These are phyloP conservation scores for Seriola aureovittata DNA, from an alignment of 2,113 vertebrate species.

Conservation along the genomic window DNA sequence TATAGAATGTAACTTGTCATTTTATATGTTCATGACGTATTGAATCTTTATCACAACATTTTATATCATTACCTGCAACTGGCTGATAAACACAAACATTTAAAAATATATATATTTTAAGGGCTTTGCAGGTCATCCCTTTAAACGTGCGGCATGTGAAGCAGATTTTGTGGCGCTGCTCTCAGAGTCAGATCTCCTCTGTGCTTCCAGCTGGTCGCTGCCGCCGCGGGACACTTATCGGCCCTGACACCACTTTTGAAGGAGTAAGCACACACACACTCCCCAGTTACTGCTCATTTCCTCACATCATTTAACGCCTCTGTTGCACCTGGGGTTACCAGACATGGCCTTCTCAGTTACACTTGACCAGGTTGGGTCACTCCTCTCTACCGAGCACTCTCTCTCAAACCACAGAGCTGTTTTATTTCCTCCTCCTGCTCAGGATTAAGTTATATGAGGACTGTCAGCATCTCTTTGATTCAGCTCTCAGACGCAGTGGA, in stretches of 20 bases:
- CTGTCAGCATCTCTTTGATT: constrained; percentile 80
- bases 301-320: constrained; percentile 70
- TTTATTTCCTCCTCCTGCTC: constrained; percentile 65
- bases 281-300: constrained; percentile 64
- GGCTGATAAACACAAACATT: background rate
- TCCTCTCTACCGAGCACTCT: constrained; percentile 33
- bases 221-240: constrained; percentile 52
- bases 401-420: constrained; percentile 53
- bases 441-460: constrained; percentile 78
- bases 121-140: background rate
- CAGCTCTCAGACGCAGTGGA: constrained; percentile 43
- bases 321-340: constrained; percentile 64
- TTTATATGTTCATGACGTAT: no score
- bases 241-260: constrained; percentile 50
- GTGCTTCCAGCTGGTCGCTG: constrained; percentile 58
- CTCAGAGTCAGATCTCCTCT: constrained; percentile 4
- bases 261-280: constrained; percentile 14
- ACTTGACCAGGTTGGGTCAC: constrained; percentile 60
- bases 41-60: no score
- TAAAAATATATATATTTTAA: background rate
- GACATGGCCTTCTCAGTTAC: constrained; percentile 71
- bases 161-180: constrained; percentile 12
- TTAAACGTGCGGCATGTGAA: constrained; percentile 47
- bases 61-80: background rate
- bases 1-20: no score